A percentile compares a stretch with the other conserved stretches of the same genome.
These are phyloP conservation scores for Chanos chanos DNA, from an alignment of 2,797 vertebrate genomes.

Conservation along the genomic window DNA sequence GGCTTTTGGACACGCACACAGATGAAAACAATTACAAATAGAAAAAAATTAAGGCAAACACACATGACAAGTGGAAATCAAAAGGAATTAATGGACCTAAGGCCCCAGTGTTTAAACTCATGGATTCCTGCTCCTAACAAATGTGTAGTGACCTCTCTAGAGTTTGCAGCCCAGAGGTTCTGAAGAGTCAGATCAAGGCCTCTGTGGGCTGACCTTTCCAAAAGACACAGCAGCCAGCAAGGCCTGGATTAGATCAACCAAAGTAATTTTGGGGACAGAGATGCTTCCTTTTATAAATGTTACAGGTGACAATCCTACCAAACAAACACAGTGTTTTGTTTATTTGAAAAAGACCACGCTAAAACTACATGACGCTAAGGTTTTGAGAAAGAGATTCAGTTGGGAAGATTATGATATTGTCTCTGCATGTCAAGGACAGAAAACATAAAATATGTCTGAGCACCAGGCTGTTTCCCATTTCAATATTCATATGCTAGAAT, in stretches of 20 bases:
- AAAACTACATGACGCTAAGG: too few species aligned
- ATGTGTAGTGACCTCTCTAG: neutral
- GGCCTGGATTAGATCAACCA: too few species aligned
- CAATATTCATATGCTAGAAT: too few species aligned
- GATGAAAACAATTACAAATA: constrained; percentile 70
- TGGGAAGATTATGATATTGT: too few species aligned
- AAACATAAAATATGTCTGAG: too few species aligned
- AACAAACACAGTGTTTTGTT: neutral
- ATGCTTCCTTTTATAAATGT: too few species aligned
- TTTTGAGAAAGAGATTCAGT: neutral
- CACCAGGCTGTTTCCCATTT: too few species aligned
- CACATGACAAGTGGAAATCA: constrained; percentile 55
- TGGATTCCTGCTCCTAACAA: constrained; percentile 29
- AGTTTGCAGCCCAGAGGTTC: neutral
- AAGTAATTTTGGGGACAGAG: too few species aligned
- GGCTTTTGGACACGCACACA: constrained; percentile 56
- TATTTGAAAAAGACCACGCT: neutral
- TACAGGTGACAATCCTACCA: too few species aligned
- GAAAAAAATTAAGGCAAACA: constrained; percentile 46
- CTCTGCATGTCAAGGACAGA: too few species aligned
- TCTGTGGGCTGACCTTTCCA: constrained; percentile 18
- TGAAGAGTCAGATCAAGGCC: neutral
- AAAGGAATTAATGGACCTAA: constrained; percentile 51
- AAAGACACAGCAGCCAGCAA: constrained; percentile 30
- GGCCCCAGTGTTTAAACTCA: constrained; percentile 51